phyloP scores from a whole-genome alignment of 1,140 invertebrate genomes.

The Scaptomyza montana region DNA sequence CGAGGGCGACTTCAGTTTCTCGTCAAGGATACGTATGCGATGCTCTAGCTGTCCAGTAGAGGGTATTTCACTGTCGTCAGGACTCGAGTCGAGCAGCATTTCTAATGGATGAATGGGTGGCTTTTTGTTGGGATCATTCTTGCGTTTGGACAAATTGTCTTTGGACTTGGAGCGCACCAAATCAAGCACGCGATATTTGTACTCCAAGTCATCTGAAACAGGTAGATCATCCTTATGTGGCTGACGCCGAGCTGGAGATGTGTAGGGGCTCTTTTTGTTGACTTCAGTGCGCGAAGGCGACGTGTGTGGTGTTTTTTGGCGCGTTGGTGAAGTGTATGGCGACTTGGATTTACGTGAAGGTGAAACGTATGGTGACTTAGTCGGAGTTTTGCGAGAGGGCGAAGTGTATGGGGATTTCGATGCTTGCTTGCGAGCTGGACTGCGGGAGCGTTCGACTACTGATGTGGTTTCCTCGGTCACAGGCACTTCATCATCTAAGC shows the following conservation, averaged over 20 bases:
- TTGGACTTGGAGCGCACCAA: conserved; percentile 73
- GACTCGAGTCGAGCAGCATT: conserved; percentile 76
- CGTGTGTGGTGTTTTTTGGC: conserved; percentile 52
- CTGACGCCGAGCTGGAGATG: conserved; percentile 57
- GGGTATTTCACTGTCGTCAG: conserved; percentile 68
- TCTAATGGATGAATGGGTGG: conserved; percentile 74
- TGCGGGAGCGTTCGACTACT: conserved; percentile 51
- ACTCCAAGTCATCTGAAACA: conserved; percentile 69
- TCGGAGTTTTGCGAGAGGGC: conserved; percentile 34
- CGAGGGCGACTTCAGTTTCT: conserved; percentile 56
- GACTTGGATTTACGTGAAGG: conserved; percentile 60
- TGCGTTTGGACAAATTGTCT: conserved; percentile 61
- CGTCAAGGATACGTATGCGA: conserved; percentile 70
- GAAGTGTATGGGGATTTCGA: conserved; percentile 52
- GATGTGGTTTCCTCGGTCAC: background rate
- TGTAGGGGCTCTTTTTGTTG: conserved; percentile 47
- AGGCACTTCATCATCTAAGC: conserved; percentile 59
- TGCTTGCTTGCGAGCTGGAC: conserved; percentile 51
- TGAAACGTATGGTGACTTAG: conserved; percentile 62
- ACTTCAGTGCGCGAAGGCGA: conserved; percentile 52
- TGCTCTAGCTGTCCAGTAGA: conserved; percentile 76
- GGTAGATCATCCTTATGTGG: conserved; percentile 59
- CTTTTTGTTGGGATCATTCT: conserved; percentile 63
- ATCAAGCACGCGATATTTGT: conserved; percentile 74
- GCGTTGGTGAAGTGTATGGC: conserved; percentile 56